Evolutionary conservation across 1,140 invertebrate genomes (phyloP).

Genomic region (Neodiprion virginianus): DNA sequence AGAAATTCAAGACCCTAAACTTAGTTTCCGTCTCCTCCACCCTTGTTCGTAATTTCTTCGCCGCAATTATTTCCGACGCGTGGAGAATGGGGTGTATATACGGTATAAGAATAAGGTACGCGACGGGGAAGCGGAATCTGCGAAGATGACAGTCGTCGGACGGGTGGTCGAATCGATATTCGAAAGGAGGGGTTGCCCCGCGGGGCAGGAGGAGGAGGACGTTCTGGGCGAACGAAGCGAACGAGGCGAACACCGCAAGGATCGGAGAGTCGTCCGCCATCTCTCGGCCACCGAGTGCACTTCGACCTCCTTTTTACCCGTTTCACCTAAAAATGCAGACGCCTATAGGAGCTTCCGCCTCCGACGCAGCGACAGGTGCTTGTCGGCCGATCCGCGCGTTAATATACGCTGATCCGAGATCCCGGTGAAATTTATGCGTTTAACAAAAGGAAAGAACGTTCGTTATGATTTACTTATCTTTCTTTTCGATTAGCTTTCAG

Average conservation of each 20-base stretch:
- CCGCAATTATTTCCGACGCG: no score
- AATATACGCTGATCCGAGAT: no score
- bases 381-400: not conserved
- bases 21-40: no score
- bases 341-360: slow-evolving; percentile 24
- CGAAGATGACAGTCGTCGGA: slow-evolving; percentile 1
- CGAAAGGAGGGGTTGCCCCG: not conserved
- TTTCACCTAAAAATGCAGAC: slow-evolving; percentile 47
- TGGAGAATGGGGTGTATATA: no score
- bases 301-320: slow-evolving; percentile 47
- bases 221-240: not conserved
- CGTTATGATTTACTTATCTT: no score
- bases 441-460: no score
- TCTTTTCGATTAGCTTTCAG: no score
- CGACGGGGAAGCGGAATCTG: not conserved
- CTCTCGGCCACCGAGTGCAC: slow-evolving; percentile 51
- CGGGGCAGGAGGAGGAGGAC: not conserved
- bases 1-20: no score
- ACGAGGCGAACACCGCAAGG: not conserved
- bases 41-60: no score
- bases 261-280: slow-evolving; percentile 41
- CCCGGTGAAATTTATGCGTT: no score
- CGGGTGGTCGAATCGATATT: slow-evolving; percentile 1
- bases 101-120: no score
- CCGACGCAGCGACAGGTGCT: not conserved